Evolutionary conservation across 2,888 invertebrate genomes (phyloP).

Genomic region (Apoderus coryli): DNA sequence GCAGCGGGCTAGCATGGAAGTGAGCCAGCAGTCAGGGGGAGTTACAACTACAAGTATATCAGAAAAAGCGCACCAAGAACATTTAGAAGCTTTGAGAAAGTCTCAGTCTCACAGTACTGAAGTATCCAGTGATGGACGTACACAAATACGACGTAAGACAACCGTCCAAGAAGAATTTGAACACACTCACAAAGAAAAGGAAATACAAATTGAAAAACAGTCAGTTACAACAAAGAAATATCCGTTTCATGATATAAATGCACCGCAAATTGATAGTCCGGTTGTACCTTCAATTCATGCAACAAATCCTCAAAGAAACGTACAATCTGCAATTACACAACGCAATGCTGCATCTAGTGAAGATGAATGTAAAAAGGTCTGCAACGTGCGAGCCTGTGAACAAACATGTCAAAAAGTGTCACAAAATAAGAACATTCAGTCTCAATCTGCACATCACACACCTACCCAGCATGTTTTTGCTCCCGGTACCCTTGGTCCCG

Average conservation of each 20-base stretch:
- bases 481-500: constrained; percentile 20
- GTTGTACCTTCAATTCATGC: constrained; percentile 24
- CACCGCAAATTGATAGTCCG: constrained; percentile 19
- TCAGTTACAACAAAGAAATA: constrained; percentile 16
- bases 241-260: constrained; percentile 24
- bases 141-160: constrained; percentile 47
- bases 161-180: constrained; percentile 55
- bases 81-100: constrained; percentile 22
- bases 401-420: constrained; percentile 1
- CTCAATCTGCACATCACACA: constrained; percentile 1
- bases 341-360: background rate
- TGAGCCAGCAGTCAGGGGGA: constrained; percentile 13
- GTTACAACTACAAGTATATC: constrained; percentile 22
- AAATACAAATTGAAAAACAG: constrained; percentile 45
- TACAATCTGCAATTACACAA: no score
- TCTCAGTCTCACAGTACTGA: constrained; percentile 21
- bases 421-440: background rate
- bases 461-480: constrained; percentile 13
- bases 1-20: constrained; percentile 14
- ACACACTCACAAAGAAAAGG: constrained; percentile 46
- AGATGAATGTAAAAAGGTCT: background rate
- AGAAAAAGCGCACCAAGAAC: constrained; percentile 22
- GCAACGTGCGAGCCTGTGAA: constrained; percentile 7
- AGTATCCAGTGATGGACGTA: constrained; percentile 24
- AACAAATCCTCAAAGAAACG: constrained; percentile 29